Percentiles rank a stretch among this genome's conserved stretches.
Conservation (phyloP, 2,113 vertebrate genomes). For the Podilymbus podiceps region DNA sequence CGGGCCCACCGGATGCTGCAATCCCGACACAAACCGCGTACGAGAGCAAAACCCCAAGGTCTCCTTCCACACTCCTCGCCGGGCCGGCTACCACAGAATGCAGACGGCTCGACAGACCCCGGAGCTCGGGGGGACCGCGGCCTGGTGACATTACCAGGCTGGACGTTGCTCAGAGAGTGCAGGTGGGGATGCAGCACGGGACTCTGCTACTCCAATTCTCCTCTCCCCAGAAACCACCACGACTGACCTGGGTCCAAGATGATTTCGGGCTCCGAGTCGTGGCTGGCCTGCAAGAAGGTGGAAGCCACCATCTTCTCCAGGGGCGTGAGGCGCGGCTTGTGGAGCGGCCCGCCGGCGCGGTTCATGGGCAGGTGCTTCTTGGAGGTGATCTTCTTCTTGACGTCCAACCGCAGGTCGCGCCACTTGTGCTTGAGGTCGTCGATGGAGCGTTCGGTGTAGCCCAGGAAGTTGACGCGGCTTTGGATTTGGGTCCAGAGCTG, state of each 20-base stretch:
- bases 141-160: background rate
- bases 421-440: conserved; percentile 77
- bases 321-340: conserved; percentile 55
- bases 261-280: conserved; percentile 69
- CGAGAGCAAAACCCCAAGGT: background rate
- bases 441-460: conserved; percentile 74
- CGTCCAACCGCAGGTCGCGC: conserved; percentile 70
- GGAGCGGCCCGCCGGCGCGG: conserved; percentile 22
- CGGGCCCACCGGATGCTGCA: rapidly evolving
- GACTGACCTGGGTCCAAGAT: conserved; percentile 67
- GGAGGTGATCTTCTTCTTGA: conserved; percentile 64
- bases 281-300: conserved; percentile 69
- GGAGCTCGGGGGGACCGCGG: rapidly evolving
- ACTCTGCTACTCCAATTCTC: background rate
- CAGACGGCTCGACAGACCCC: rapidly evolving
- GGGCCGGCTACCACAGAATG: rapidly evolving
- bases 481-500: conserved; percentile 62
- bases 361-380: conserved; percentile 53
- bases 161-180: rapidly evolving
- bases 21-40: background rate
- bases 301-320: conserved; percentile 74
- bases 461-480: conserved; percentile 70
- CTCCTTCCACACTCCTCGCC: background rate
- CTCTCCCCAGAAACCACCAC: background rate
- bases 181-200: background rate